Conservation (phyloP, 2,113 vertebrate genomes). For the Stercorarius parasiticus region DNA sequence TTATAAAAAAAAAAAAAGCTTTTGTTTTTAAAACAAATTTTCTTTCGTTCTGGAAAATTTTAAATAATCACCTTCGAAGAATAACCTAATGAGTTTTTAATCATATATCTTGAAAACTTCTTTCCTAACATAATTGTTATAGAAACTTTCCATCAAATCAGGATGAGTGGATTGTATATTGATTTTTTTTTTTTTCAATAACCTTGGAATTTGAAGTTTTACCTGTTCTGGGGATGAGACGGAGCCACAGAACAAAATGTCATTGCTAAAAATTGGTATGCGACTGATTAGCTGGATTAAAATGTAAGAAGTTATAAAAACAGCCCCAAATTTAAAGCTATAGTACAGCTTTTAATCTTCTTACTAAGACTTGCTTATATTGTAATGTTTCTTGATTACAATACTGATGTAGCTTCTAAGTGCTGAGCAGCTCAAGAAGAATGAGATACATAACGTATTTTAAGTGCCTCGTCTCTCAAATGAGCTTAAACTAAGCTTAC, state of each 20-base stretch:
- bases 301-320: not conserved
- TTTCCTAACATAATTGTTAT: not conserved
- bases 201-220: not conserved
- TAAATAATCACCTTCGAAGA: not conserved
- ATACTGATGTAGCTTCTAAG: not conserved
- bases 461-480: not conserved
- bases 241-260: not conserved
- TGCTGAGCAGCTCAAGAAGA: not conserved
- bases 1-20: too few species aligned
- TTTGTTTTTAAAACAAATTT: not conserved
- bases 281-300: not conserved
- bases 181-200: not conserved
- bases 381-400: not conserved
- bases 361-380: not conserved
- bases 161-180: not conserved
- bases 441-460: not conserved
- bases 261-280: not conserved
- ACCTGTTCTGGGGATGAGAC: not conserved
- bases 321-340: not conserved
- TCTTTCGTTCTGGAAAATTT: not conserved
- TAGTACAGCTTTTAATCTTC: not conserved
- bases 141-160: not conserved
- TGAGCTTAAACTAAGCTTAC: not conserved
- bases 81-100: not conserved
- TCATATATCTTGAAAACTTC: not conserved